Evolutionary conservation across 2,113 vertebrate genomes (phyloP).

Genomic region (Microcebus griseorufus): DNA sequence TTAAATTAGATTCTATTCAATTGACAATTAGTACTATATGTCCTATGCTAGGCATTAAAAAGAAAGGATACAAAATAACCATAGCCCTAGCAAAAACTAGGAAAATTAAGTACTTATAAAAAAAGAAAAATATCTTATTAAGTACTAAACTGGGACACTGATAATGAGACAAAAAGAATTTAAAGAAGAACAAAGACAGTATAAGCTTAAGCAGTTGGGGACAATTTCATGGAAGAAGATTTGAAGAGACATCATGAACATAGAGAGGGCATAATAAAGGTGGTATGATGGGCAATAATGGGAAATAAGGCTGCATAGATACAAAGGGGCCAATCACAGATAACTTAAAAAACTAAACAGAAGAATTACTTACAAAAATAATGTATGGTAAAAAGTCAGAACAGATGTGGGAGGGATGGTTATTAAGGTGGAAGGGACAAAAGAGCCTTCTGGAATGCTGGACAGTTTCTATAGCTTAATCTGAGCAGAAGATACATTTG

Average conservation of each 20-base stretch:
- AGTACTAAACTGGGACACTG: conserved; percentile 32
- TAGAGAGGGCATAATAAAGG: not conserved
- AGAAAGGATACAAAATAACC: not conserved
- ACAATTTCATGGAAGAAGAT: conserved; percentile 21
- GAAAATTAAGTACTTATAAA: conserved; percentile 32
- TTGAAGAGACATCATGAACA: not conserved
- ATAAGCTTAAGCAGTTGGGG: not conserved
- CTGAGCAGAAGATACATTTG: not conserved
- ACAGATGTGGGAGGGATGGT: not conserved
- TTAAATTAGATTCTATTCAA: not conserved
- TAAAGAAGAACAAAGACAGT: not conserved
- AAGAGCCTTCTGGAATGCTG: not conserved
- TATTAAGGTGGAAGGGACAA: not conserved
- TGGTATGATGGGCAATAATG: not conserved
- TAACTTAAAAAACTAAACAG: conserved; percentile 20
- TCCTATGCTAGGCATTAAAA: not conserved
- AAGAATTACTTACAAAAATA: conserved; percentile 15
- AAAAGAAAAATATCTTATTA: conserved; percentile 15
- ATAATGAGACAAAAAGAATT: conserved; percentile 33
- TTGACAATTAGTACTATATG: not conserved
- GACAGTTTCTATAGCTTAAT: not conserved
- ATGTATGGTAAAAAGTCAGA: not conserved
- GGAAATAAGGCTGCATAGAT: not conserved
- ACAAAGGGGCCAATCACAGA: not conserved
- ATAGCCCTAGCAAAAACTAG: not conserved